Base-by-base conservation (phyloP, 2,797 vertebrate species). In the Pterois miles region DNA sequence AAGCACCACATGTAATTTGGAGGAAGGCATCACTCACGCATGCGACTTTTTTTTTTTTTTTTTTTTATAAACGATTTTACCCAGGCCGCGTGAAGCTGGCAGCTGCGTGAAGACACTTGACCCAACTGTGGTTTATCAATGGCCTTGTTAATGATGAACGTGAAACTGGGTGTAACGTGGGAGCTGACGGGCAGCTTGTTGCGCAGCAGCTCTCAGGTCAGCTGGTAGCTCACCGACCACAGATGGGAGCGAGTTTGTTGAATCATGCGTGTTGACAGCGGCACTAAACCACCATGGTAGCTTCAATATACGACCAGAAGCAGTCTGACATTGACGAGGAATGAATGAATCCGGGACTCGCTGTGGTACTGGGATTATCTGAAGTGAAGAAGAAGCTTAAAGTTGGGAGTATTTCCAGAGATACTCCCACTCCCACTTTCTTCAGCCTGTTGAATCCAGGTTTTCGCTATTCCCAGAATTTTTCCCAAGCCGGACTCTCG, bases 181-280 rank as follows among this genome's bases (percentile, higher is more conserved):
- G 74, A 57, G 58, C 65, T 38, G 75, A 50, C 64, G 1, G 76
- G 68, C 62, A 3, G 69, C 62, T 64, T 48, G 77, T 73, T 84
- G 83, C 77, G 84, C 84, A 72, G 89, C 81, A 40, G 38, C 29
- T 81, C 66, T 59, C 57, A 38, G 88, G 80, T 88, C 89, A 90
- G 91, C 86, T 81, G 82, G 57, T 78, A 3, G 50, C 74, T 33
- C 58, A 36, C 56, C n/a, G 64, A 52, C 60, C 68, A 31, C 72
- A 77, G 80, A 80, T 81, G 82, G 56, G 64, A 70, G 63, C 5
- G 59, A 56, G 50, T 58, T 25, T 48, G 74, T 70, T 66, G 80
- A 74, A 72, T 60, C 75, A 75, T 65, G 91, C 89, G 76, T 83
- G 85, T 79, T 82, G 84, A 88, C 87, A 76, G 82, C 76, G 50